Evolutionary conservation across 2,888 invertebrate genomes (phyloP).

Genomic region (Epiblema foenella): DNA sequence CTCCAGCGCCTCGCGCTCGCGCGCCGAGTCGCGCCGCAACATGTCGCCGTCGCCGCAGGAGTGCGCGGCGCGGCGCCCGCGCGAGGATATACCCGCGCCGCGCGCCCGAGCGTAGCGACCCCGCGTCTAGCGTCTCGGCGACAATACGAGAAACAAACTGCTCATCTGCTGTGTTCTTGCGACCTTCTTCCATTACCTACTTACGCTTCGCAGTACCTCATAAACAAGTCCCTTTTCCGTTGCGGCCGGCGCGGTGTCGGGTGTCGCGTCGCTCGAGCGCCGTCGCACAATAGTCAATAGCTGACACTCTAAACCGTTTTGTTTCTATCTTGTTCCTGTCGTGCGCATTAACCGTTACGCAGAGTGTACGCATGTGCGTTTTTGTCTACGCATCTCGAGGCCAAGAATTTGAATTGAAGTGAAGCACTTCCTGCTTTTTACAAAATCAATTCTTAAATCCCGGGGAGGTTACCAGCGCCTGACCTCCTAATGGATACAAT

Average conservation of each 20-base stretch:
- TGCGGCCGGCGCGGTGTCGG: background rate
- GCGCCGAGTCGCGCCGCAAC: slow-evolving; percentile 37
- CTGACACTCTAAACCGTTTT: slow-evolving; percentile 19
- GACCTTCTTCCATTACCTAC: background rate
- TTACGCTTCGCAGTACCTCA: background rate
- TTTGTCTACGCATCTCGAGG: background rate
- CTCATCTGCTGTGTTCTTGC: background rate
- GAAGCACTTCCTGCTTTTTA: background rate
- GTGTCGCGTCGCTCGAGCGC: slow-evolving; percentile 7
- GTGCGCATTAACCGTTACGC: background rate
- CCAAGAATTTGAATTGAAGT: background rate
- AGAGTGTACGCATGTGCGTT: background rate
- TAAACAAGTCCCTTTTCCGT: background rate
- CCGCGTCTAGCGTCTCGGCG: background rate
- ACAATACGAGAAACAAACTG: background rate
- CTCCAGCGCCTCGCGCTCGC: slow-evolving; percentile 36
- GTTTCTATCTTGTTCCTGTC: slow-evolving; percentile 7
- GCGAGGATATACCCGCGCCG: slow-evolving; percentile 1
- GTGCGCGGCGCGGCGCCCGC: slow-evolving; percentile 27
- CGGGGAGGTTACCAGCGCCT: too few species aligned
- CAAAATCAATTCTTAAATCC: too few species aligned
- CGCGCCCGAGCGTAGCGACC: background rate
- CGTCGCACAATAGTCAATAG: slow-evolving; percentile 24
- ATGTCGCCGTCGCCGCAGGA: slow-evolving; percentile 15
- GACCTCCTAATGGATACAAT: too few species aligned